Conservation (phyloP, 2,113 vertebrate genomes). For the Odocoileus virginianus region DNA sequence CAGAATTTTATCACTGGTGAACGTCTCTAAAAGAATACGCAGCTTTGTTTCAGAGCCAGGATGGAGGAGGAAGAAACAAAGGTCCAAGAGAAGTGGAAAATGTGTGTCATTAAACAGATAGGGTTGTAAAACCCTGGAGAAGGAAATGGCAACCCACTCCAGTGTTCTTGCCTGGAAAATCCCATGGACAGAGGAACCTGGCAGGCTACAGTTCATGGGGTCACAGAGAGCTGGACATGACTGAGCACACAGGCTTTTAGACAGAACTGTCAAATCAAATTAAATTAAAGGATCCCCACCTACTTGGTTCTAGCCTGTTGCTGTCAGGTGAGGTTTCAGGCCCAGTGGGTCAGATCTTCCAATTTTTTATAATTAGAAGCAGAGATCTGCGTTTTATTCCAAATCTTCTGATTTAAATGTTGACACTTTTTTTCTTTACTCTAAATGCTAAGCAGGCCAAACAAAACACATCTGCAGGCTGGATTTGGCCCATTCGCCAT, state of each 20-base stretch:
- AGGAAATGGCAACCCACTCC: neutral
- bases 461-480: neutral
- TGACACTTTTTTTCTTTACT: neutral
- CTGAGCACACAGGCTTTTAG: neutral
- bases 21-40: neutral
- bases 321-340: neutral
- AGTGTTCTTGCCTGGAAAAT: neutral
- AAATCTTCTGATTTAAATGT: neutral
- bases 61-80: neutral
- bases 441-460: neutral
- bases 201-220: neutral
- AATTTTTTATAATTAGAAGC: neutral
- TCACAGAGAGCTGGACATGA: neutral
- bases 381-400: neutral
- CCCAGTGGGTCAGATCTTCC: neutral
- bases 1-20: rapidly evolving
- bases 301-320: no score
- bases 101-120: neutral
- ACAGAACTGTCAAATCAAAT: neutral
- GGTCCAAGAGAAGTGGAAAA: neutral
- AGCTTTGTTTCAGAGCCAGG: neutral
- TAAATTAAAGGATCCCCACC: neutral
- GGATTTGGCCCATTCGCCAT: neutral
- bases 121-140: neutral
- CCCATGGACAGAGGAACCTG: neutral